These are phyloP conservation scores for Colaptes auratus DNA, from an alignment of 2,113 vertebrate genomes.

Conservation along the genomic window DNA sequence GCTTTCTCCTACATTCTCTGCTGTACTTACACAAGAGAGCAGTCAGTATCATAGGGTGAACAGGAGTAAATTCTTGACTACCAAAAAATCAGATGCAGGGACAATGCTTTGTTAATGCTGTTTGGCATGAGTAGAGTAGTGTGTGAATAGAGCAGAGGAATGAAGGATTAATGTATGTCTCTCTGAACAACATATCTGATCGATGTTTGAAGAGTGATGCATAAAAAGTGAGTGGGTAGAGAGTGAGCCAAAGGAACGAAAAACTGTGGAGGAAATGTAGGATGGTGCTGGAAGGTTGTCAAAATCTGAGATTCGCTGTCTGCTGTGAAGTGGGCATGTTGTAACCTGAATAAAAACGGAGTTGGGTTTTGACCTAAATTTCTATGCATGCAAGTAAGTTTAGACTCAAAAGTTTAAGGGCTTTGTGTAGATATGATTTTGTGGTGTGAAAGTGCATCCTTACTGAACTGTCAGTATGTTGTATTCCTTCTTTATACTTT, in stretches of 20 bases:
- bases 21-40: not conserved
- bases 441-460: not conserved
- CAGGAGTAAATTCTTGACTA: not conserved
- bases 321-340: slow-evolving; percentile 30
- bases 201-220: not conserved
- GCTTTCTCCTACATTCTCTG: not conserved
- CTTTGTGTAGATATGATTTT: not conserved
- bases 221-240: slow-evolving; percentile 55
- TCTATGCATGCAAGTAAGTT: not conserved
- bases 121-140: not conserved
- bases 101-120: not conserved
- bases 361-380: slow-evolving; percentile 44
- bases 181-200: slow-evolving; percentile 7
- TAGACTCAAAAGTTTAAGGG: not conserved
- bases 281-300: slow-evolving; percentile 59
- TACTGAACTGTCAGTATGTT: not conserved
- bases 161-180: slow-evolving; percentile 1
- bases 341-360: slow-evolving; percentile 35
- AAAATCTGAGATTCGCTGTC: slow-evolving; percentile 36
- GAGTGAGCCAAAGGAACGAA: slow-evolving; percentile 57
- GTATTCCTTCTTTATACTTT: not conserved
- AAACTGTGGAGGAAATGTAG: slow-evolving; percentile 51
- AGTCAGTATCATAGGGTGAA: not conserved
- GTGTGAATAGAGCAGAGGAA: not conserved
- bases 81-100: not conserved